These are phyloP conservation scores for Bubo bubo DNA, from an alignment of 2,113 vertebrate species.

Conservation along the genomic window DNA sequence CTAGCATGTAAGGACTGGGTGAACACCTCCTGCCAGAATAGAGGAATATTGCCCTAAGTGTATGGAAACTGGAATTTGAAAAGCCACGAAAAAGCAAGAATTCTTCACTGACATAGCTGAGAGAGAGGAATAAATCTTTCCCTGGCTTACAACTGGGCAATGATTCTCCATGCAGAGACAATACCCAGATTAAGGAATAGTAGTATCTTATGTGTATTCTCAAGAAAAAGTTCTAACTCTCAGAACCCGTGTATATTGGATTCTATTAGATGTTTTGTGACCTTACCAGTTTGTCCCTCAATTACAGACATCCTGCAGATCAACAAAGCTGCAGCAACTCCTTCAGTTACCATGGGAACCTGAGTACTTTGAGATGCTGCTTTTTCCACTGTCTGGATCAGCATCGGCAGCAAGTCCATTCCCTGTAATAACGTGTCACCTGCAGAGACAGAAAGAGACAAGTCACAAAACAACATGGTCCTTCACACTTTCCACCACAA, in stretches of 20 bases:
- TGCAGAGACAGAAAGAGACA: slow-evolving; percentile 54
- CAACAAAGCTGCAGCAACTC: slow-evolving; percentile 87
- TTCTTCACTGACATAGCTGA: not conserved
- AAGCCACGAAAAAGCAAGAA: not conserved
- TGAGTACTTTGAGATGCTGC: slow-evolving; percentile 90
- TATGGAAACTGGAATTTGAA: not conserved
- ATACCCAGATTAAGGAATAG: not conserved
- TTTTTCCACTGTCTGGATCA: slow-evolving; percentile 92
- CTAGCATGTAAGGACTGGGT: not conserved
- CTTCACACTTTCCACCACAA: not conserved
- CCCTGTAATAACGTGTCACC: slow-evolving; percentile 89
- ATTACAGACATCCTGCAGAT: slow-evolving; percentile 86
- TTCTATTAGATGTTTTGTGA: not conserved
- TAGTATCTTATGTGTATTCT: not conserved
- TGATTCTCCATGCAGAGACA: not conserved
- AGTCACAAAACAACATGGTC: not conserved
- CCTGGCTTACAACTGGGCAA: not conserved
- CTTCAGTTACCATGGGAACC: slow-evolving; percentile 86
- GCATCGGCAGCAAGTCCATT: slow-evolving; percentile 82
- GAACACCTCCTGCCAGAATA: not conserved
- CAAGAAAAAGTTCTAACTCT: not conserved
- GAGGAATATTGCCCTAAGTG: not conserved
- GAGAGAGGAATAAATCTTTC: not conserved
- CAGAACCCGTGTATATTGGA: not conserved
- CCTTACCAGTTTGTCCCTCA: slow-evolving; percentile 87